Evolutionary conservation across 2,797 vertebrate species (phyloP).

Genomic region (Crossoptilon crossoptilon): DNA sequence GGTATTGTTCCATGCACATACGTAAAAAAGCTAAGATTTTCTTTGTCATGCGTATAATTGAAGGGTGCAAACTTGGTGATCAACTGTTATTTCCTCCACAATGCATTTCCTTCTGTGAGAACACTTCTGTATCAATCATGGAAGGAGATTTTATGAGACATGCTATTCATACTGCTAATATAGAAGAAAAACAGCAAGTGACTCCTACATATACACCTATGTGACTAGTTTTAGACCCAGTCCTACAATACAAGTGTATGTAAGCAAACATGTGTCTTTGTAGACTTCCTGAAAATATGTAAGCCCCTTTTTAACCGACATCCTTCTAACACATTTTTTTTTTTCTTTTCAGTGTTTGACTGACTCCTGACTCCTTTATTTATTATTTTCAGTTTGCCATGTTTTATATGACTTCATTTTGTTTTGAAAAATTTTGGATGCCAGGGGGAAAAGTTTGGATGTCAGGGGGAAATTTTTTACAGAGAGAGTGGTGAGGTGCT

Average conservation of each 20-base stretch:
- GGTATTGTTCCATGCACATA: neutral
- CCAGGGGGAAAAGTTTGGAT: too few relatives aligned
- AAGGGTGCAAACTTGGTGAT: rapidly evolving
- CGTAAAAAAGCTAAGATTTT: neutral
- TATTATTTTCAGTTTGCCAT: neutral
- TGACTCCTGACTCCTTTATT: neutral
- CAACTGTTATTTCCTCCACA: neutral
- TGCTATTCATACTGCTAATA: neutral
- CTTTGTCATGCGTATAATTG: neutral
- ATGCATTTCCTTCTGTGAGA: neutral
- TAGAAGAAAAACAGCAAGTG: neutral
- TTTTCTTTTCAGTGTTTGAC: neutral
- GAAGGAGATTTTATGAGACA: neutral
- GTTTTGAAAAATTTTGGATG: neutral
- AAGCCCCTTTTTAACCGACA: neutral
- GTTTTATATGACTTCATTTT: neutral
- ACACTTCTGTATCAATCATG: neutral
- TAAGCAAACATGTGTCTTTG: neutral
- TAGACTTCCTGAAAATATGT: neutral
- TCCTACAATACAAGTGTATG: neutral
- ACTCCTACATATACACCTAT: neutral
- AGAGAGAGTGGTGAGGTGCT: too few relatives aligned
- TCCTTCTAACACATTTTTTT: neutral
- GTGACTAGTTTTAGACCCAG: neutral
- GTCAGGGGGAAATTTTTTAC: too few relatives aligned